These are phyloP conservation scores for Tiphia femorata DNA, from an alignment of 2,888 invertebrate genomes.

Conservation along the genomic window DNA sequence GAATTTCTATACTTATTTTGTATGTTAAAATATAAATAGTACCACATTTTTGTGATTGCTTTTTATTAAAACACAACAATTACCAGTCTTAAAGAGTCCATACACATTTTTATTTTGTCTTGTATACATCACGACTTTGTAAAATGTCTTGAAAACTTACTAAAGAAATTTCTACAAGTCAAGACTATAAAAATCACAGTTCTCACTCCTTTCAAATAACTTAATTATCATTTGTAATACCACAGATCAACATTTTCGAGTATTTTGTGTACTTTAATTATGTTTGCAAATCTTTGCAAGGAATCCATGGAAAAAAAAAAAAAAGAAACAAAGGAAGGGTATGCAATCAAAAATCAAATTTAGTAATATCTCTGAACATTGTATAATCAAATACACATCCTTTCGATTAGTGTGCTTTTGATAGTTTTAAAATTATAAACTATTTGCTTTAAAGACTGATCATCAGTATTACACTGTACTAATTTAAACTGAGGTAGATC, in stretches of 20 bases:
- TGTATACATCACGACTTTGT: slow-evolving; percentile 48
- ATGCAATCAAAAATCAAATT: slow-evolving; percentile 6
- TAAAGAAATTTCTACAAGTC: slow-evolving; percentile 46
- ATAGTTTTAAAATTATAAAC: not conserved
- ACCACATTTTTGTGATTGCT: too few species aligned
- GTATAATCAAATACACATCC: not conserved
- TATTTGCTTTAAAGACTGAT: too few species aligned
- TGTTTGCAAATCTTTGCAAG: too few species aligned
- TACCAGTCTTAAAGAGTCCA: slow-evolving; percentile 60
- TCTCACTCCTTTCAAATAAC: slow-evolving; percentile 47
- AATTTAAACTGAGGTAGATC: not conserved
- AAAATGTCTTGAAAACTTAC: slow-evolving; percentile 49
- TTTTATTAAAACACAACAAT: slow-evolving; percentile 55
- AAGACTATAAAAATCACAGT: slow-evolving; percentile 53
- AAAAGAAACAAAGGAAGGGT: slow-evolving; percentile 8
- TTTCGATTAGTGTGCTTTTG: slow-evolving; percentile 1
- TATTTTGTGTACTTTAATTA: slow-evolving; percentile 33
- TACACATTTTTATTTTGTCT: slow-evolving; percentile 50
- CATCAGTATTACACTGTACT: not conserved
- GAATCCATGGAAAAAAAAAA: slow-evolving; percentile 19
- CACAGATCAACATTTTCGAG: slow-evolving; percentile 26
- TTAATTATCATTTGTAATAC: slow-evolving; percentile 43
- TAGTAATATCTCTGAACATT: not conserved
- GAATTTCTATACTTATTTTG: not conserved
- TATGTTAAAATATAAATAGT: not conserved